phyloP scores from a whole-genome alignment of 2,113 vertebrate genomes.

The Ardeotis arabs region DNA sequence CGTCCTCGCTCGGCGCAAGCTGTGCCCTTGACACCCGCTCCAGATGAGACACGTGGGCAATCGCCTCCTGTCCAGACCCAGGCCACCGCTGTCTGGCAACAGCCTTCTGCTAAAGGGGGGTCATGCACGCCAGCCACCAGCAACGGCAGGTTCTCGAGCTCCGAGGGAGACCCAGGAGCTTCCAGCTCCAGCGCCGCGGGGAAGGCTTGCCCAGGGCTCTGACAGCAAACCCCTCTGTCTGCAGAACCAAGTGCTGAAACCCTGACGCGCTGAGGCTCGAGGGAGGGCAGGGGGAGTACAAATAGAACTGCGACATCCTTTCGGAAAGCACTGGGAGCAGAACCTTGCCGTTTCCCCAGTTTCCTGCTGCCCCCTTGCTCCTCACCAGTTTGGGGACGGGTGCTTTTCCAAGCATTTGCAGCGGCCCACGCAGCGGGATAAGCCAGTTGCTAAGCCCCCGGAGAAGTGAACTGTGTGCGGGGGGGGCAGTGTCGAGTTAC shows the following conservation, averaged over 20 bases:
- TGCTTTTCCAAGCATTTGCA: not conserved
- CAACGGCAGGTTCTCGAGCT: not conserved
- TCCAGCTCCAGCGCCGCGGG: not conserved
- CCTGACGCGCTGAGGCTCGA: rapidly evolving
- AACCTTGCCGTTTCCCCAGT: not conserved
- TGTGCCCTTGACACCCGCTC: not conserved
- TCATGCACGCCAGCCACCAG: not conserved
- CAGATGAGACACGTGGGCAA: not conserved
- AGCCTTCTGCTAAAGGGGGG: not conserved
- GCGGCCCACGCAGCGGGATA: not conserved
- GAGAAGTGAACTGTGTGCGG: not conserved
- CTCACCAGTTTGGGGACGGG: not conserved
- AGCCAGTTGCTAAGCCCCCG: conserved; percentile 22
- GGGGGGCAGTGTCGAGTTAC: conserved; percentile 25
- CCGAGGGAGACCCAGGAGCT: not conserved
- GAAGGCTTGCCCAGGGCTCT: not conserved
- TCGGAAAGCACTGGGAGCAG: not conserved
- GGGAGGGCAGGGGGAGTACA: not conserved
- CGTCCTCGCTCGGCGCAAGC: not conserved
- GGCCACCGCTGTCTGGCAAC: not conserved
- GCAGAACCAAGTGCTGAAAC: not conserved
- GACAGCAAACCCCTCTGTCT: not conserved
- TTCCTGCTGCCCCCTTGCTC: not conserved
- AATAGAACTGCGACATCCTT: not conserved
- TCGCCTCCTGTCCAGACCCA: not conserved